A percentile compares a stretch with the other conserved stretches of the same genome.
Conservation (phyloP, 1,140 invertebrate species). For the Penaeus japonicus region DNA sequence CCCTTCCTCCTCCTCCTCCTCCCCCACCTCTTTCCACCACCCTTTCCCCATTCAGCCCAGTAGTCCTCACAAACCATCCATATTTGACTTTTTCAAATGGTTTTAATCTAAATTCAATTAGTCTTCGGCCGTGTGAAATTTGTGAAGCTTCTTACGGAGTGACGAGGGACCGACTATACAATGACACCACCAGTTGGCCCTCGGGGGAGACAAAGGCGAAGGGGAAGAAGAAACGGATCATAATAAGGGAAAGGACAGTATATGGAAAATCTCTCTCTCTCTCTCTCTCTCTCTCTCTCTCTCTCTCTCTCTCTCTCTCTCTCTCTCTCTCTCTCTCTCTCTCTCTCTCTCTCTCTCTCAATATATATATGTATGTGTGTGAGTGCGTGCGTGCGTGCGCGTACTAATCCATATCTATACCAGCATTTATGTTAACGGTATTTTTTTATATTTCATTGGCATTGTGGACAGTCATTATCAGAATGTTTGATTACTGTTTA, state of each 20-base stretch:
- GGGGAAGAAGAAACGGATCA: background rate
- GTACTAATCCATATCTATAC: background rate
- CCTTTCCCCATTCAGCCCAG: background rate
- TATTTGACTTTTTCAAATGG: constrained; percentile 55
- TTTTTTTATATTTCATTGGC: no score
- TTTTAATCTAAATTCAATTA: constrained; percentile 55
- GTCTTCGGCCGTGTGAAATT: constrained; percentile 52
- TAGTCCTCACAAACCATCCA: background rate
- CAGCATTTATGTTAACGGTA: no score
- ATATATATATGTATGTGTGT: no score
- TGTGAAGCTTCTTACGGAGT: constrained; percentile 44
- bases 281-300: no score
- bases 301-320: no score
- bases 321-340: no score
- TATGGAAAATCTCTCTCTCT: no score
- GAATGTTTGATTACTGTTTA: no score
- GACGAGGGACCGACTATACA: background rate
- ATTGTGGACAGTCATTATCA: no score
- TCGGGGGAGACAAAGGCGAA: background rate
- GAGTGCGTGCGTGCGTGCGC: background rate
- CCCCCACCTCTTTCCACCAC: background rate
- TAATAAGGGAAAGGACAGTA: background rate
- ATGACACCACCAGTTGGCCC: background rate
- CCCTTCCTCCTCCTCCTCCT: background rate
- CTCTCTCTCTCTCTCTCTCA: no score